Evolutionary conservation across 2,113 vertebrate genomes (phyloP).

Genomic region (Acrocephalus kingi): DNA sequence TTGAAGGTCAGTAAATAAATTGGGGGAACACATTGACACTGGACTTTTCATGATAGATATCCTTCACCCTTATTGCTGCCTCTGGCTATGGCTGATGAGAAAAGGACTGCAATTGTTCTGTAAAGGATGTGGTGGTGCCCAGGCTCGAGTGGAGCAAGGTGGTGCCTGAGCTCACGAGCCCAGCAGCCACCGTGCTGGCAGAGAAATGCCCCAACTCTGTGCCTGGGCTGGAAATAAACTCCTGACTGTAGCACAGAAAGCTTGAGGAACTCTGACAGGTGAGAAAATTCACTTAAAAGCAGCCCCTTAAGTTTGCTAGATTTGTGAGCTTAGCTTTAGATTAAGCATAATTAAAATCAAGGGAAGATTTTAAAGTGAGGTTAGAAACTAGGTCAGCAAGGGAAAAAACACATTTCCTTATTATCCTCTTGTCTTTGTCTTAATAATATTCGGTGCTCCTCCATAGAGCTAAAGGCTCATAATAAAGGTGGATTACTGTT

Average conservation of each 20-base stretch:
- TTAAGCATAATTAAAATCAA: constrained; percentile 46
- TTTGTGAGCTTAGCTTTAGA: constrained; percentile 56
- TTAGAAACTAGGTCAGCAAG: constrained; percentile 53
- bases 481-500: constrained; percentile 45
- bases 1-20: constrained; percentile 88
- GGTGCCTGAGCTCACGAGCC: neutral
- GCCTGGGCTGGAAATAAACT: constrained; percentile 26
- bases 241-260: neutral
- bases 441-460: constrained; percentile 16
- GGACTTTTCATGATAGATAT: constrained; percentile 83
- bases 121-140: constrained; percentile 50
- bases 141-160: constrained; percentile 44
- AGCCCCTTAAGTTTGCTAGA: constrained; percentile 37
- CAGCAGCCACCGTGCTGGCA: neutral
- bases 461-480: neutral
- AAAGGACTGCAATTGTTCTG: constrained; percentile 64
- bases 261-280: neutral
- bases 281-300: constrained; percentile 48
- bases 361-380: constrained; percentile 41
- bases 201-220: neutral
- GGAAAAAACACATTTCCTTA: constrained; percentile 18
- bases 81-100: constrained; percentile 76
- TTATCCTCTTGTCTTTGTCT: constrained; percentile 50
- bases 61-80: constrained; percentile 77
- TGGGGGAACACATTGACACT: constrained; percentile 83